Percentiles rank a stretch among this genome's conserved stretches.
These are phyloP conservation scores for Sesia bembeciformis DNA, from an alignment of 2,888 invertebrate species.

Conservation along the genomic window DNA sequence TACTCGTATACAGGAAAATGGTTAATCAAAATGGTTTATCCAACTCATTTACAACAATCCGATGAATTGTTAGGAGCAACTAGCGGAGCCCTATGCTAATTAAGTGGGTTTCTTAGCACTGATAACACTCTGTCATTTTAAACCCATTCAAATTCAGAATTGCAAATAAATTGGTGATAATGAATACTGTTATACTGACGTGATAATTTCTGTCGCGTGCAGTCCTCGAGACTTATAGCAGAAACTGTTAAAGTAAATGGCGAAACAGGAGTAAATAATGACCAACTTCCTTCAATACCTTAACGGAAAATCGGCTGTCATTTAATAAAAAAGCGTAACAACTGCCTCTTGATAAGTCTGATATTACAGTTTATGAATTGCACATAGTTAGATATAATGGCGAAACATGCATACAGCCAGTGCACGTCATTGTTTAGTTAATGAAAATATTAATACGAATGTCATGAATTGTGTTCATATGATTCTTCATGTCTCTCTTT, in stretches of 20 bases:
- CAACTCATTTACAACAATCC: conserved; percentile 24
- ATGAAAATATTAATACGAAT: too few species aligned
- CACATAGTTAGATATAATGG: too few species aligned
- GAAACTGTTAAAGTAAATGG: background rate
- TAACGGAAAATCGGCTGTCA: background rate
- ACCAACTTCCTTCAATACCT: background rate
- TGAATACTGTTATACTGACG: background rate
- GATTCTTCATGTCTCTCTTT: too few species aligned
- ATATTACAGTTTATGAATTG: too few species aligned
- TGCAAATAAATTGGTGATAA: background rate
- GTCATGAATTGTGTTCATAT: too few species aligned
- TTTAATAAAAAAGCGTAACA: background rate
- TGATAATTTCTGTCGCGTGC: background rate
- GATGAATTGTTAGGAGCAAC: background rate
- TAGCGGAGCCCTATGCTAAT: too few species aligned
- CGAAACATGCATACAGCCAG: too few species aligned
- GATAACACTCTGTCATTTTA: background rate
- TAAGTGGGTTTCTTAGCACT: too few species aligned
- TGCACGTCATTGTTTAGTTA: too few species aligned
- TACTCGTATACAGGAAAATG: conserved; percentile 31
- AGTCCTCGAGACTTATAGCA: background rate
- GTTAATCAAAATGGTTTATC: conserved; percentile 39
- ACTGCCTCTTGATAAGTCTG: too few species aligned
- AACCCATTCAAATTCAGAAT: background rate
- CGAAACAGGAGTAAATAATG: background rate